Evolutionary conservation across 2,113 vertebrate genomes (phyloP), one percentile per base, ranked within the genome.

Genomic region (Stercorarius parasiticus): DNA sequence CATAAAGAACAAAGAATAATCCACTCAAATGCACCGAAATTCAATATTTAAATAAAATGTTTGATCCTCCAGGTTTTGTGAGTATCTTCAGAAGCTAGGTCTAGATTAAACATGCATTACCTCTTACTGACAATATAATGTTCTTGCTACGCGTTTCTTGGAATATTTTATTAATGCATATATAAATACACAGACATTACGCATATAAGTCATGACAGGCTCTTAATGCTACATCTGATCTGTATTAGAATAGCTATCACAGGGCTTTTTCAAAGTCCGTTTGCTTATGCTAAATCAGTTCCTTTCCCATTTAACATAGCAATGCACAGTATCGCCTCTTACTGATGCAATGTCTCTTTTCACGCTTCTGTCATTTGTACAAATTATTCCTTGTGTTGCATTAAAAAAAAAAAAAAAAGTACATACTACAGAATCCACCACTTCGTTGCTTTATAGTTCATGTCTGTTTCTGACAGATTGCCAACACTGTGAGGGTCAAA

Each of bases 1-100:
- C 72, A 79, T 82, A 97, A 97, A 95, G 88, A 97, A 93, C 95
- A 87, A 72, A 96, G 72, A 93, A 93, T 72, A 96, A 94, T 93
- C 87, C 61, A 88, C 70, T 97, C 90, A 94, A 87, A 97, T 86
- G 65, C 84, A 77, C 47, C 93, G 71, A 84, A 97, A 97, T 94
- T 67, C 73, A 94, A 90, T 91, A 92, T 90, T 95, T 86, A 90
- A 96, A 94, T 81, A 91, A 91, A 88, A 80, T 43, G 88, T 89
- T 55, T 91, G 83, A 89, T 88, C 93, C 61, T 49, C 70, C 42
- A 23, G 15, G 12, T 91, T 96, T 94, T 67, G 82, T 34, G 59
- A 88, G 52, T 76, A 47, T 65, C 84, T 86, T 89, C 73, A 55
- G 77, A 82, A 77, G 47, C 73, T 78, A 7, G 1, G 27, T 92